A percentile compares a stretch with the other conserved stretches of the same genome.
phyloP scores from a whole-genome alignment of 1,140 invertebrate species.

The Pseudomyrmex pallidus region DNA sequence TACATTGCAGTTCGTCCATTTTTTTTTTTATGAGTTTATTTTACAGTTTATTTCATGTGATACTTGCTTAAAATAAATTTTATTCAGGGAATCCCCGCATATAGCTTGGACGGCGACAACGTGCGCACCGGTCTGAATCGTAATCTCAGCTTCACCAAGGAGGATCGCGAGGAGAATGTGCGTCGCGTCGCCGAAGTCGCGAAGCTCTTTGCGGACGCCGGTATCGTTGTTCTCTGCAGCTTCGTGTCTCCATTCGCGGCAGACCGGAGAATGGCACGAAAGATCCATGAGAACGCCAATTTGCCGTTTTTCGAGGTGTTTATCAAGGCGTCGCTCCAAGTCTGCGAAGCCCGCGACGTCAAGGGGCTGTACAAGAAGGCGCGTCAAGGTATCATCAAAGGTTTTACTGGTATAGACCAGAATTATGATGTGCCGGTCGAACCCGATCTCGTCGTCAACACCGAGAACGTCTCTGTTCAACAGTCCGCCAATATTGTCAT shows the following conservation, averaged over 20 bases:
- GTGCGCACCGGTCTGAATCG: constrained; percentile 98
- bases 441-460: constrained; percentile 95
- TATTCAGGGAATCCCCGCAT: constrained; percentile 93
- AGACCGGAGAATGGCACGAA: constrained; percentile 94
- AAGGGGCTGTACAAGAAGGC: constrained; percentile 99
- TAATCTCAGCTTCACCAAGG: constrained; percentile 96
- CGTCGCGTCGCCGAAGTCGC: constrained; percentile 98
- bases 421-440: constrained; percentile 95
- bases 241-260: constrained; percentile 99
- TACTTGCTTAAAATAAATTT: no score
- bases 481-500: constrained; percentile 94
- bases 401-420: constrained; percentile 99
- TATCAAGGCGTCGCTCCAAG: constrained; percentile 96
- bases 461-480: constrained; percentile 91
- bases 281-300: constrained; percentile 94
- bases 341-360: constrained; percentile 97
- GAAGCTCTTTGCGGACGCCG: constrained; percentile 98
- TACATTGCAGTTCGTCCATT: no score
- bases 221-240: constrained; percentile 97
- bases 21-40: no score
- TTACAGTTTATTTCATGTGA: constrained; percentile 92
- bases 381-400: constrained; percentile 96
- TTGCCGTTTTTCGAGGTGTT: constrained; percentile 98
- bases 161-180: constrained; percentile 99
- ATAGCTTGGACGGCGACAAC: constrained; percentile 99